Evolutionary conservation across 2,888 invertebrate species (phyloP), one percentile per base, ranked within the genome.

Genomic region (Erebia ligea): DNA sequence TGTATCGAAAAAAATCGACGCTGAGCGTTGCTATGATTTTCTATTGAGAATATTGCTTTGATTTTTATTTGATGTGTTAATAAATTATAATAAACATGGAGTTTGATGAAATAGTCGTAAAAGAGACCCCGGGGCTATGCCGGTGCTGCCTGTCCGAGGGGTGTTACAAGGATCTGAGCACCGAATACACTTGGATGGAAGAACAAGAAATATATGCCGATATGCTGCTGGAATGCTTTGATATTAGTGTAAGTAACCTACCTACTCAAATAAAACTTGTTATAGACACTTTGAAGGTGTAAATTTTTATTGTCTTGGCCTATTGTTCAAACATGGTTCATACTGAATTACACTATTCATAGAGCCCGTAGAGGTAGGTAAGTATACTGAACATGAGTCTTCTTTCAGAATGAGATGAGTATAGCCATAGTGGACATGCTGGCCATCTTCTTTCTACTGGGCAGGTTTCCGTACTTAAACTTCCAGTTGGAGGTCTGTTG

Each of bases 111-210:
- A 86, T 92, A 42, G 83, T 89, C 17, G 89, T 92, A 69, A 93
- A 92, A 73, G 91, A 92, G 74, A 91, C 86, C 82, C 92, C 92
- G 67, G 92, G 92, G 59, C 80, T 93, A 0, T 93, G 93, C 87
- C 91, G 93, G 83, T 93, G 93, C 77, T 93, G 93, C 75, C 84
- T 93, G 2, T 92, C 92, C 0, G 93, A 93, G 77, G 93, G 93
- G 48, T 92, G 92, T 72, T 93, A 93, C 78, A 93, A 93, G 71
- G 92, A 92, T 71, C 77, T 93, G 69, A 86, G 89, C 0, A 79
- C 88, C 0, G 92, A 92, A 71, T 92, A 93, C 69, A 80, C 80
- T 69, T 93, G 93, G 93, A 91, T 93, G 91, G 89, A 85, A 56
- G 92, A 92, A 40, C 89, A 85, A 1, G 93, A 93, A 79, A 84